Conservation (phyloP, 2,113 vertebrate species). For the Anoplopoma fimbria region DNA sequence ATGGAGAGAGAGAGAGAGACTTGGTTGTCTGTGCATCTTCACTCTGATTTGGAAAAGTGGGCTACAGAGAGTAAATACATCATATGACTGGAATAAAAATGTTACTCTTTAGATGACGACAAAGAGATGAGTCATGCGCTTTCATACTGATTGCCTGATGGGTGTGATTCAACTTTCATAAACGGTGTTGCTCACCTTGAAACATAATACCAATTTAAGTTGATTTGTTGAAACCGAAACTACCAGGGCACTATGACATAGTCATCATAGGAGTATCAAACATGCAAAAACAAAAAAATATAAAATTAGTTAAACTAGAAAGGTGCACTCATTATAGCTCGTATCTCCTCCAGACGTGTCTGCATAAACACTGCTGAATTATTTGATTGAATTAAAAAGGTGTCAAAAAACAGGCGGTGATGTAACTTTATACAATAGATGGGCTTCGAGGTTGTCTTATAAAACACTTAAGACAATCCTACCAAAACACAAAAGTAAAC, state of each 20-base stretch:
- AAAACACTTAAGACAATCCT: neutral
- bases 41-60: constrained; percentile 17
- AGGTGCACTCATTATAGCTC: no score
- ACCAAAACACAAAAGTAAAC: neutral
- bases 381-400: no score
- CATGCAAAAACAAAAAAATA: neutral
- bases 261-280: neutral
- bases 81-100: neutral
- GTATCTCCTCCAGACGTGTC: no score
- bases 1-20: neutral
- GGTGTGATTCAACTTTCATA: neutral
- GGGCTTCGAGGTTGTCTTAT: neutral
- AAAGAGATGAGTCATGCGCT: neutral
- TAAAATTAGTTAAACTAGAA: neutral
- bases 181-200: neutral
- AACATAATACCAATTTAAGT: neutral
- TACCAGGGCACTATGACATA: neutral
- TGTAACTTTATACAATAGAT: no score
- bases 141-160: neutral
- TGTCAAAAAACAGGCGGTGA: no score
- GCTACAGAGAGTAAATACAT: constrained; percentile 1
- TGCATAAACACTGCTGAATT: no score
- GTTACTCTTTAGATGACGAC: neutral
- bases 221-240: neutral
- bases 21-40: constrained; percentile 2